A percentile compares a stretch with the other conserved stretches of the same genome.
Evolutionary conservation across 2,113 vertebrate species (phyloP).

Genomic region (Amia ocellicauda): DNA sequence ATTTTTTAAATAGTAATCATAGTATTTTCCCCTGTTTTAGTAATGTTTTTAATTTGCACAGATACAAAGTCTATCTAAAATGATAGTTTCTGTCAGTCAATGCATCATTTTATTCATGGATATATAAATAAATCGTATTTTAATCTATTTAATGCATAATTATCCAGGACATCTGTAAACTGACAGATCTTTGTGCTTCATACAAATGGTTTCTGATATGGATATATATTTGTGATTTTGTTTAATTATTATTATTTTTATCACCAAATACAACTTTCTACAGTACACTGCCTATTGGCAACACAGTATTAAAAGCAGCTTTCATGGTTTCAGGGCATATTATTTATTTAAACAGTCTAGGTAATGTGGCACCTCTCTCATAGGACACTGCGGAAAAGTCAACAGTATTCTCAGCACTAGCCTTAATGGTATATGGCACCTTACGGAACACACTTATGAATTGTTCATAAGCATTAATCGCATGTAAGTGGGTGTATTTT

Average conservation of each 20-base stretch:
- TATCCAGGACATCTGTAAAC: too few species aligned
- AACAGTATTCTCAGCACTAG: background rate
- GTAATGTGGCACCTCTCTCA: slow-evolving; percentile 7
- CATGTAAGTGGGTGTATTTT: background rate
- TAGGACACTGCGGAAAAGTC: background rate
- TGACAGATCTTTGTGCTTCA: slow-evolving; percentile 11
- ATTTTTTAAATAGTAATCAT: too few species aligned
- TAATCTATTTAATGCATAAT: too few species aligned
- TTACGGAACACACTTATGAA: background rate
- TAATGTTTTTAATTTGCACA: too few species aligned
- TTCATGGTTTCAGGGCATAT: slow-evolving; percentile 14
- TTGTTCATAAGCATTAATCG: slow-evolving; percentile 3
- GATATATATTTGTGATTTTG: slow-evolving; percentile 18
- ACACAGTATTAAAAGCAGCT: slow-evolving; percentile 6
- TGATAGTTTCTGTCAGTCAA: too few species aligned
- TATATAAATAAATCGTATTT: too few species aligned
- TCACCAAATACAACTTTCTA: slow-evolving; percentile 2
- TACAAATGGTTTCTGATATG: background rate
- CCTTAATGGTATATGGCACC: slow-evolving; percentile 7
- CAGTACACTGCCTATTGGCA: background rate
- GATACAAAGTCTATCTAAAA: too few species aligned
- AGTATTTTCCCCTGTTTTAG: too few species aligned
- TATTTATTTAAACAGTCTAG: slow-evolving; percentile 19
- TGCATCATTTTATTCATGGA: too few species aligned
- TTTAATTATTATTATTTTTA: slow-evolving; percentile 18